phyloP scores from a whole-genome alignment of 2,797 vertebrate genomes.

The Propithecus perrieri region DNA sequence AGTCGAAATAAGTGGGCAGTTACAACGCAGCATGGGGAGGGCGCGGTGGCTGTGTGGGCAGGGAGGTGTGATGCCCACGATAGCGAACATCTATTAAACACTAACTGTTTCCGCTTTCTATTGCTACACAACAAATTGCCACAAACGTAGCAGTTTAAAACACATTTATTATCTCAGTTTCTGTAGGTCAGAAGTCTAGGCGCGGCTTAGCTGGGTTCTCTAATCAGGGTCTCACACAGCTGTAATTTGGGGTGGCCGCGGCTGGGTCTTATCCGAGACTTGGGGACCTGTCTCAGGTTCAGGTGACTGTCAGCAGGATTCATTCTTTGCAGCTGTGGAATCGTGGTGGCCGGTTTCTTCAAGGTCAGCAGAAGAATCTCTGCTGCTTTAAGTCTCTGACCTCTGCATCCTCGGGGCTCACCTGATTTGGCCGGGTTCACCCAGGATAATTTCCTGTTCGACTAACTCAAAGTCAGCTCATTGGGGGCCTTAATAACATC shows the following conservation, averaged over 20 bases:
- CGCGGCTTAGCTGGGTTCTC: not conserved
- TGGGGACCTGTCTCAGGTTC: not conserved
- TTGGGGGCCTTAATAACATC: not conserved
- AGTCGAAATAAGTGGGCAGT: not conserved
- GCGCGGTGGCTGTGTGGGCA: rapidly evolving
- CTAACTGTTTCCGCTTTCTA: not conserved
- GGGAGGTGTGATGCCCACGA: rapidly evolving
- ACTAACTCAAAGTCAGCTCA: not conserved
- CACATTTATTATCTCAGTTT: not conserved
- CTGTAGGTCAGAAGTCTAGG: not conserved
- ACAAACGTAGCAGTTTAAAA: rapidly evolving
- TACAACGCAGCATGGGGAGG: rapidly evolving
- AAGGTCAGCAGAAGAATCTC: not conserved
- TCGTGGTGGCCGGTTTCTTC: not conserved
- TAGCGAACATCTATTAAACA: rapidly evolving
- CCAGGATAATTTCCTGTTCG: not conserved
- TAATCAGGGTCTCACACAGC: not conserved
- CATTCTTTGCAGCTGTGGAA: not conserved
- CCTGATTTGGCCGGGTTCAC: not conserved
- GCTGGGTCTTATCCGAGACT: not conserved
- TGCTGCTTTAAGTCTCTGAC: not conserved
- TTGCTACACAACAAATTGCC: not conserved
- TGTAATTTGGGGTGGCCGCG: not conserved
- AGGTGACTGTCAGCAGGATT: not conserved
- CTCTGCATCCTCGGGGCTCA: not conserved